These are phyloP conservation scores for Gymnogyps californianus DNA, from an alignment of 2,113 vertebrate genomes.

Conservation along the genomic window DNA sequence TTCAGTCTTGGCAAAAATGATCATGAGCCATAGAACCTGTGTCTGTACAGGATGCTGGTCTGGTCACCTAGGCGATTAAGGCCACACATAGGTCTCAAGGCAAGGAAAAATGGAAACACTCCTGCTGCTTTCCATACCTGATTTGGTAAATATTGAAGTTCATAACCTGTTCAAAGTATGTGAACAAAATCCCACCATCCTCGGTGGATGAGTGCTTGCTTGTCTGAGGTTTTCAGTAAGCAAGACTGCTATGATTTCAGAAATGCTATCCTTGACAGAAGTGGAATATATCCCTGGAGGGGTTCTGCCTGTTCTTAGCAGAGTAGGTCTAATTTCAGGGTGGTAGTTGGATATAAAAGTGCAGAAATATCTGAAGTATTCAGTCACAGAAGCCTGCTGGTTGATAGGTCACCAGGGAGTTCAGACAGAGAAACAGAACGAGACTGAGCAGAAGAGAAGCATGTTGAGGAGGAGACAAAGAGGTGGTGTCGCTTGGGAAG, in stretches of 20 bases:
- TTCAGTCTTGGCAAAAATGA: not conserved
- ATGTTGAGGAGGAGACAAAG: not conserved
- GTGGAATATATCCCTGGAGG: not conserved
- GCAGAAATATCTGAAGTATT: conserved; percentile 9
- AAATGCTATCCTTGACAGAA: not conserved
- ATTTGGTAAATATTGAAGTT: not conserved
- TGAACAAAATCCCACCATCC: not conserved
- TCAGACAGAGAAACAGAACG: not conserved
- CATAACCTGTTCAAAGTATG: not conserved
- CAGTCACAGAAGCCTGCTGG: not conserved
- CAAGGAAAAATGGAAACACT: not conserved
- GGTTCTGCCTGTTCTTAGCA: not conserved
- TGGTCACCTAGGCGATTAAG: not conserved
- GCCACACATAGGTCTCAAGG: not conserved
- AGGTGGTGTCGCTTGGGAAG: not conserved
- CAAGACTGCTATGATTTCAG: not conserved
- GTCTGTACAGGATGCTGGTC: not conserved
- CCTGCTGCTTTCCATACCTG: not conserved
- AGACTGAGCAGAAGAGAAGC: not conserved
- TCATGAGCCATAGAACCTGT: not conserved
- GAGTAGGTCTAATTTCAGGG: not conserved
- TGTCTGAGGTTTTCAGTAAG: not conserved
- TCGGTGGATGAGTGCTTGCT: not conserved
- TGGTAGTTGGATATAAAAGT: not conserved
- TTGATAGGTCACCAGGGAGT: not conserved